Conservation (phyloP, 2,888 invertebrate species). For the Drosophila dives region DNA sequence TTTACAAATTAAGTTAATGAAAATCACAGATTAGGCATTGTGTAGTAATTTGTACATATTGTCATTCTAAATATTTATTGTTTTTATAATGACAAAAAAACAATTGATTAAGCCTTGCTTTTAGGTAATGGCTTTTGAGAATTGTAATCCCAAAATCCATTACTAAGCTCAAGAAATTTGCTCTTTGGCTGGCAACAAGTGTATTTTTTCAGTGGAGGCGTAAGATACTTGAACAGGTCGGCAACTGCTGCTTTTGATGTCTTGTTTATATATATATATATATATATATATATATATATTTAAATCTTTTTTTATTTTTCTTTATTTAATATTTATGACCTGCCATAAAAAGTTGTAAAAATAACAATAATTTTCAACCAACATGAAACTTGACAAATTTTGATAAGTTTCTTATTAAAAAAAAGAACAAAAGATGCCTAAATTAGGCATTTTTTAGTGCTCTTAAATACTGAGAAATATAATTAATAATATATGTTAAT, state of each 20-base stretch:
- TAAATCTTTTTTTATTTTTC: too few species aligned
- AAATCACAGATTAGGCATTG: neutral
- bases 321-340: neutral
- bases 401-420: neutral
- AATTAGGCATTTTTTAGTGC: neutral
- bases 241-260: neutral
- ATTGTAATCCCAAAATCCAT: neutral
- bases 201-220: neutral
- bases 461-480: neutral
- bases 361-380: neutral
- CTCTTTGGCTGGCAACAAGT: neutral
- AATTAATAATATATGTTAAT: neutral
- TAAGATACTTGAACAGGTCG: slow-evolving; percentile 1
- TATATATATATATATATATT: neutral
- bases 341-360: neutral
- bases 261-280: neutral
- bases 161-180: neutral
- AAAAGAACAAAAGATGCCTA: neutral
- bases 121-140: neutral
- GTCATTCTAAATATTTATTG: neutral
- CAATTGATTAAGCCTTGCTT: neutral
- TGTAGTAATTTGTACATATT: neutral
- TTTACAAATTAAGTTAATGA: neutral
- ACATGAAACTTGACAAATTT: neutral
- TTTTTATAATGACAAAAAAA: neutral